Percentiles rank a stretch among this genome's conserved stretches.
phyloP scores from a whole-genome alignment of 2,113 vertebrate species.

The Porphyrio hochstetteri region DNA sequence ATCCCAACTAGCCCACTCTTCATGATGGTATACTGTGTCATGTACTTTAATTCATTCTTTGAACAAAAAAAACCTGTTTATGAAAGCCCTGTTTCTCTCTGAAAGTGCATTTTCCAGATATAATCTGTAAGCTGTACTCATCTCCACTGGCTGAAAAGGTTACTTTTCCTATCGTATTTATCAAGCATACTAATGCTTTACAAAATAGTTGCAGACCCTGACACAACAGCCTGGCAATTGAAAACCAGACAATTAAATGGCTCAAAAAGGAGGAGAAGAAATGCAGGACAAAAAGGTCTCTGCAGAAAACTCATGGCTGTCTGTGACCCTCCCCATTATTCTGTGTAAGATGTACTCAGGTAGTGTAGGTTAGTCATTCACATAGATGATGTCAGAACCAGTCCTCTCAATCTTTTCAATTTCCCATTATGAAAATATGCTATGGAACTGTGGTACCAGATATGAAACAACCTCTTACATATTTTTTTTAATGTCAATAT shows the following conservation, averaged over 20 bases:
- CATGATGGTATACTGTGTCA: background rate
- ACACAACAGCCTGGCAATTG: background rate
- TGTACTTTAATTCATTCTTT: background rate
- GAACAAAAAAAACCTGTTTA: background rate
- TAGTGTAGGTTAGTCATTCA: background rate
- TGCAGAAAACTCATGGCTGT: background rate
- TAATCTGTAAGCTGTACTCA: background rate
- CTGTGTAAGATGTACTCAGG: background rate
- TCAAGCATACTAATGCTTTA: background rate
- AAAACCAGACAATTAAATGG: background rate
- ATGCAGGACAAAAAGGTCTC: background rate
- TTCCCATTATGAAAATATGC: background rate
- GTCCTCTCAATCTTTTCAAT: background rate
- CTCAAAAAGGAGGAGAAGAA: background rate
- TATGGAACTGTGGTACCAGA: background rate
- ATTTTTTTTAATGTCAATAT: background rate
- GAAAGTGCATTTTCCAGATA: background rate
- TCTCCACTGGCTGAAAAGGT: background rate
- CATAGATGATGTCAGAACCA: background rate
- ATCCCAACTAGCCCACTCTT: background rate
- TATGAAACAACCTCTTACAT: background rate
- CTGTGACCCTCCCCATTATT: background rate
- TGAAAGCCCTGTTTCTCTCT: background rate
- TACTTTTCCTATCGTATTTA: background rate
- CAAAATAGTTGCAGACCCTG: background rate